A percentile compares a stretch with the other conserved stretches of the same genome.
Conservation (phyloP, 1,140 invertebrate genomes). For the Sesamia nonagrioides region DNA sequence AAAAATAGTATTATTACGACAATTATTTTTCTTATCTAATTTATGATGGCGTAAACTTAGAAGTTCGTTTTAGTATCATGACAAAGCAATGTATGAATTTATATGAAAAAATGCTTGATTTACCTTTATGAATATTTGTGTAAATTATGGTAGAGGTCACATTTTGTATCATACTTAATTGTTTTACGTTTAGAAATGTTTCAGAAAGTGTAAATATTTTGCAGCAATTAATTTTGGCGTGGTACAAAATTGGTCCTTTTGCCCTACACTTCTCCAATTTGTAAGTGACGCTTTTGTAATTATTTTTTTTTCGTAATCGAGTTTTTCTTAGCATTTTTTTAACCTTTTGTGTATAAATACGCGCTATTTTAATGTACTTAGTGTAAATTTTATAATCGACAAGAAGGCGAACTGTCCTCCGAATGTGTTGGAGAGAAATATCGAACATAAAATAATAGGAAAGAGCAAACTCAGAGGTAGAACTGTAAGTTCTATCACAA, state of each 20-base stretch:
- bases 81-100: constrained; percentile 79
- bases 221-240: background rate
- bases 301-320: constrained; percentile 61
- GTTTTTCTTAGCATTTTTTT: constrained; percentile 65
- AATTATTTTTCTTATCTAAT: constrained; percentile 78
- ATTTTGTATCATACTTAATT: constrained; percentile 11
- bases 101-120: constrained; percentile 70
- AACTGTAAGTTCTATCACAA: background rate
- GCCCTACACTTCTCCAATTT: constrained; percentile 48
- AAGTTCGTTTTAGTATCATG: constrained; percentile 83
- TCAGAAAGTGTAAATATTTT: background rate
- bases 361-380: constrained; percentile 74
- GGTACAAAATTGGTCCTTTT: constrained; percentile 5
- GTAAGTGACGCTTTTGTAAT: constrained; percentile 75
- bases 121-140: constrained; percentile 61
- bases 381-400: constrained; percentile 64
- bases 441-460: background rate
- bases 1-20: constrained; percentile 73
- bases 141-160: constrained; percentile 68
- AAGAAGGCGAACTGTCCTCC: constrained; percentile 13
- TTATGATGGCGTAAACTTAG: constrained; percentile 84
- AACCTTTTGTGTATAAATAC: constrained; percentile 65
- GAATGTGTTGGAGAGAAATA: background rate
- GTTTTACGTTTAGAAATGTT: background rate
- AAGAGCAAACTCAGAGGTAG: background rate